Base-by-base conservation (phyloP, 2,113 vertebrate genomes). In the Ptyas mucosa region DNA sequence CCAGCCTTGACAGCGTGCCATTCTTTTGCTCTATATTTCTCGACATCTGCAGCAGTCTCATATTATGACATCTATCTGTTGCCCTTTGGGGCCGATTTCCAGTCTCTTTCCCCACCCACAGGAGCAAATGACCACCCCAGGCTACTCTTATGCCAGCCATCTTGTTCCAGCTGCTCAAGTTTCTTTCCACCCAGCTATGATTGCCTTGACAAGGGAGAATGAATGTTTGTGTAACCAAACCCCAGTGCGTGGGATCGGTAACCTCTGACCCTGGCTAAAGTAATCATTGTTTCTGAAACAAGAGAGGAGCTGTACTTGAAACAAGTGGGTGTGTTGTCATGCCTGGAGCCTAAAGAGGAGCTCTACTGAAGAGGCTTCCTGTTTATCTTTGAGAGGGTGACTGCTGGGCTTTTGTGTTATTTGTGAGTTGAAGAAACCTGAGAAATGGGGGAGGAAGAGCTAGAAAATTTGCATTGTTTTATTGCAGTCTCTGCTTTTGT, bases 171-270 rank as follows among this genome's bases (percentile, higher is more conserved):
- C n/a, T 90, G 81, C 81, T 93, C n/a, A 90, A 93, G 92, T n/a
- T 23, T 64, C 81, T 64, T 93, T 64, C 81, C 49, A 90, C 88
- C 55, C 81, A 53, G 61, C 92, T 64, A 90, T 87, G 75, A 90
- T 90, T 93, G 92, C 92, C 90, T 53, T 90, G 89, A 69, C 89
- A 90, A 90, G 81, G 81, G 49, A 90, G 54, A 93, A 86, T 89
- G 89, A 90, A n/a, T 90, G 89, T 93, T 93, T 93, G 23, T 89
- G 93, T 89, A 89, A 89, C 75, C 53, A 18, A 89, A 26, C 92
- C 92, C n/a, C 21, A 52, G 89, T 1, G 43, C 0, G n/a, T 89
- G 90, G 93, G 89, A 89, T 89, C 43, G 3, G 85, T 90, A 34
- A 92, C 92, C 87, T 6, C 3, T 1, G 23, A 91, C 91, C 92